Evolutionary conservation across 2,888 invertebrate genomes (phyloP), one percentile per base, ranked within the genome.

Genomic region (Apamea anceps): DNA sequence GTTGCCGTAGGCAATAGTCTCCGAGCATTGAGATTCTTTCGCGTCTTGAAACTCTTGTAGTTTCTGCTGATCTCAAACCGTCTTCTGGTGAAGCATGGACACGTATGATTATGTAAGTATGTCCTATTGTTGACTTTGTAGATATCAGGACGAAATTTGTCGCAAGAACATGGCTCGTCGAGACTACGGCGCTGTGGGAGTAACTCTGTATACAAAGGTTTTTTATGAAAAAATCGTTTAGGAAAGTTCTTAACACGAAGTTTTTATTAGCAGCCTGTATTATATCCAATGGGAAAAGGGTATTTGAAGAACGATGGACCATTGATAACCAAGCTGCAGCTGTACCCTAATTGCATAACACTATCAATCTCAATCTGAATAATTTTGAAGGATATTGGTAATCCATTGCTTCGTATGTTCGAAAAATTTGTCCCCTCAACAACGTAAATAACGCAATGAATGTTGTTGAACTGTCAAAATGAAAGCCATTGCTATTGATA

Each of bases 191-290:
- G 88, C 62, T 54, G 67, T 28, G 71, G 28, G 3, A 77, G 28
- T 15, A 73, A 57, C 37, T 87, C 87, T 87, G 83, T 37, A 81
- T 81, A 79, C 80, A 88, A 87, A 88, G 72, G 15, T 32, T 1
- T n/a, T 79, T 75, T 74, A 77, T 87, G 73, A 88, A 77, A 75
- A 79, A n/a, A 60, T 12, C 0, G 57, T n/a, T 60, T 12, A n/a
- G n/a, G n/a, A n/a, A 60, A 60, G n/a, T 60, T n/a, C n/a, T 12
- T 25, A 57, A 4, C 57, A 57, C n/a, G 57, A 57, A 57, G 57
- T 57, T 12, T 4, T 25, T 57, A 57, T 25, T 57, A 57, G 10
- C 57, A 57, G 8, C 51, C 51, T 7, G 51, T 54, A 54, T 54
- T 45, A 21, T 6, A 21, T 54, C 21, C 21, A 54, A 45, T 10